Evolutionary conservation across 2,888 invertebrate species (phyloP).

Genomic region (Sphinx pinastri): DNA sequence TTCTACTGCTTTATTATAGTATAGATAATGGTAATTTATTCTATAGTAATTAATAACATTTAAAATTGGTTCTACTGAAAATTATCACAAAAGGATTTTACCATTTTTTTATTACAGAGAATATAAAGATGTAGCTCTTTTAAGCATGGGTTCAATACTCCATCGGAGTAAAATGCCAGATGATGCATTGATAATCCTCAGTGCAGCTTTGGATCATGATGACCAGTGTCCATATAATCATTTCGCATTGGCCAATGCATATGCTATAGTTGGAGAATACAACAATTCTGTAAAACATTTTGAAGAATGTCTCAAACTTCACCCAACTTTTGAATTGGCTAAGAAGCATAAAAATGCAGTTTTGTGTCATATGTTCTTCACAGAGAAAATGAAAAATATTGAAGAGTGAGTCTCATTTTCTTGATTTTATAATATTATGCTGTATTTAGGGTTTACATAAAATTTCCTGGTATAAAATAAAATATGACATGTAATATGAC

Average conservation of each 20-base stretch:
- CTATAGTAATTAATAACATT: too few species aligned
- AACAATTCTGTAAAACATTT: slow-evolving; percentile 85
- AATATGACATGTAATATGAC: too few species aligned
- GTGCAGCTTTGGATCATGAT: slow-evolving; percentile 89
- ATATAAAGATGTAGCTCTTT: slow-evolving; percentile 88
- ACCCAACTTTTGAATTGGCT: slow-evolving; percentile 86
- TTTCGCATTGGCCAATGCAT: slow-evolving; percentile 89
- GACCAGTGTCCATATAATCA: slow-evolving; percentile 85
- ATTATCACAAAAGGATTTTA: neutral
- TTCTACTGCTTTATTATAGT: too few species aligned
- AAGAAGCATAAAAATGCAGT: slow-evolving; percentile 86
- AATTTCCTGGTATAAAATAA: too few species aligned
- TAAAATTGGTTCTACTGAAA: too few species aligned
- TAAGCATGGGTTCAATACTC: slow-evolving; percentile 89
- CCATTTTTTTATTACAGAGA: slow-evolving; percentile 75
- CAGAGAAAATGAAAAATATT: slow-evolving; percentile 84
- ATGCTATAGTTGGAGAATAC: slow-evolving; percentile 88
- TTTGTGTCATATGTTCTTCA: slow-evolving; percentile 87
- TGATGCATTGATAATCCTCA: slow-evolving; percentile 89
- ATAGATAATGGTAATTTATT: too few species aligned
- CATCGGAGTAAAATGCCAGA: slow-evolving; percentile 87
- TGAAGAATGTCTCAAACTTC: slow-evolving; percentile 86
- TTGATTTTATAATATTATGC: too few species aligned
- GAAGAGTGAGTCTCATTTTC: slow-evolving; percentile 83
- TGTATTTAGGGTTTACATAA: too few species aligned